These are phyloP conservation scores for Steromphala cineraria DNA, from an alignment of 2,888 invertebrate genomes.

Conservation along the genomic window DNA sequence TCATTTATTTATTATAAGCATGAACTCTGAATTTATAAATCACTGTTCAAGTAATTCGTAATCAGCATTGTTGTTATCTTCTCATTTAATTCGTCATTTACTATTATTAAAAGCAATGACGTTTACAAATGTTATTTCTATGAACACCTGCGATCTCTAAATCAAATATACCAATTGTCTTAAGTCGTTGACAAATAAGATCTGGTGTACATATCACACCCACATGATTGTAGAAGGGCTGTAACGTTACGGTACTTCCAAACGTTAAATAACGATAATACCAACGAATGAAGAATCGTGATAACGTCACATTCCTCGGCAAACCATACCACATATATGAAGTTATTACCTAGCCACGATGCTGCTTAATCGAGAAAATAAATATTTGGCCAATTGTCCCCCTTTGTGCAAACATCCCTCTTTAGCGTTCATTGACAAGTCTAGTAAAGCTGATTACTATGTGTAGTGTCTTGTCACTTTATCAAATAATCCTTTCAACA, in stretches of 20 bases:
- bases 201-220: background rate
- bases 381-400: constrained; percentile 22
- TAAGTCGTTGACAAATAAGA: background rate
- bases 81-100: no score
- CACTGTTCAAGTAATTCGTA: no score
- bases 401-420: constrained; percentile 18
- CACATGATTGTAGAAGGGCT: background rate
- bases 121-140: no score
- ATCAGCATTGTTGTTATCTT: no score
- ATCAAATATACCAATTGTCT: no score
- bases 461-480: constrained; percentile 1
- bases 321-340: background rate
- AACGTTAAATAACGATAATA: background rate
- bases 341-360: background rate
- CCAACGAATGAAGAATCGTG: background rate
- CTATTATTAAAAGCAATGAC: no score
- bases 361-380: constrained; percentile 3
- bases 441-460: constrained; percentile 1
- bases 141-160: no score
- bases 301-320: background rate
- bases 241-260: background rate
- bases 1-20: no score
- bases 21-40: no score
- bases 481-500: constrained; percentile 15
- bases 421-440: background rate